phyloP scores from a whole-genome alignment of 2,888 invertebrate species.

The Sinodicranocentrus sp. region DNA sequence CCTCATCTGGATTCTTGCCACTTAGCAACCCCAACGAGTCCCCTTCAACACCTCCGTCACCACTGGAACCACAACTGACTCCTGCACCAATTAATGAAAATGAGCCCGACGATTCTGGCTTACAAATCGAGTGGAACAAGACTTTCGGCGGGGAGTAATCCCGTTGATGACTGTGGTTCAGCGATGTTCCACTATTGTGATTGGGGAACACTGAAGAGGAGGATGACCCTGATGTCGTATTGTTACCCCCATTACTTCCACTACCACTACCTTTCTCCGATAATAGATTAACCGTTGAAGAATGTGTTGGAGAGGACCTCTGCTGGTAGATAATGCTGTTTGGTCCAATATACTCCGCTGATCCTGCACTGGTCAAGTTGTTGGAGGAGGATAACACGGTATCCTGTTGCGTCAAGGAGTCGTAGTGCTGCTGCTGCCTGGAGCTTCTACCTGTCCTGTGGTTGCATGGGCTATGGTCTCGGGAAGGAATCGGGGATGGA shows the following conservation, averaged over 20 bases:
- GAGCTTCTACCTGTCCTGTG: constrained; percentile 25
- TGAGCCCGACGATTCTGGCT: constrained; percentile 36
- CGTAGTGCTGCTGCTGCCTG: constrained; percentile 20
- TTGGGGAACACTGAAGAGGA: constrained; percentile 13
- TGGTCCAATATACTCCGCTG: constrained; percentile 61
- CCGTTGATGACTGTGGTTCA: constrained; percentile 23
- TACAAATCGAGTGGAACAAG: constrained; percentile 50
- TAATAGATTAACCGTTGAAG: constrained; percentile 40
- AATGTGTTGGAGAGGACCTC: constrained; percentile 48
- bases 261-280: constrained; percentile 49
- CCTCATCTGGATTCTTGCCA: constrained; percentile 74
- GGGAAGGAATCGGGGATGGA: constrained; percentile 74
- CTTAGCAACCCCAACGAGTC: constrained; percentile 68
- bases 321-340: constrained; percentile 30
- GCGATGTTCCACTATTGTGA: background rate
- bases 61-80: background rate
- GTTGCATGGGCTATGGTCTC: constrained; percentile 75
- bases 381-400: constrained; percentile 3
- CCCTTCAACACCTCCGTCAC: constrained; percentile 52
- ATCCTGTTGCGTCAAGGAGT: constrained; percentile 41
- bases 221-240: constrained; percentile 13
- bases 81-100: constrained; percentile 42
- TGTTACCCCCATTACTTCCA: constrained; percentile 19
- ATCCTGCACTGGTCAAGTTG: constrained; percentile 15
- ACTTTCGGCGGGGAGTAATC: constrained; percentile 67